Base-by-base conservation (phyloP, 2,113 vertebrate species). In the Cygnus atratus region DNA sequence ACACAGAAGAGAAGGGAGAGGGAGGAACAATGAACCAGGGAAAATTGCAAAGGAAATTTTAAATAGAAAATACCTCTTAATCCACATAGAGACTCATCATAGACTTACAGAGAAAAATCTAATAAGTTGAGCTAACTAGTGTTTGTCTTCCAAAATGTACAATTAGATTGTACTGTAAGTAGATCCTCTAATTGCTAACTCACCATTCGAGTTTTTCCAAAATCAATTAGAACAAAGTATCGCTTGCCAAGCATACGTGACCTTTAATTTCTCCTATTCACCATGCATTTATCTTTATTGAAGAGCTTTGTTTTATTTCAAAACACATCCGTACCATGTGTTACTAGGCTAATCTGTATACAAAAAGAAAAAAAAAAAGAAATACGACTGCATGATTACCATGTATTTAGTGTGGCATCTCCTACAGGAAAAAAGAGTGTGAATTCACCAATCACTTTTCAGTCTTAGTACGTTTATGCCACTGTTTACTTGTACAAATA, bases 181-280 rank as follows among this genome's bases (percentile, higher is more conserved):
- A 67, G 65, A 72, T 77, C 4, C 55, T 70, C 88, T 90, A 92
- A 93, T 57, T 88, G 85, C 15, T 2, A 79, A 92, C 54, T 93
- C 61, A 35, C 79, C n/a, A 67, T 88, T 95, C 35, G 35, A 52
- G 57, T 72, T 73, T 78, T 96, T 90, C 88, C 70, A 75, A 52
- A 93, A 72, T 84, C n/a, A 82, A 39, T 95, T 95, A 80, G 89
- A 92, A 77, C 75, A 70, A 90, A 80, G 37, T 39, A 13, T 48
- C 54, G 35, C 61, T 35, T 95, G 81, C 50, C 77, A 82, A 91
- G 74, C 2, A 0, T 43, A 3, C 9, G 46, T 6, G 3, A 67
- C 86, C 94, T 84, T 87, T 44, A 58, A 8, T 85, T 93, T 79
- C 16, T 82, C 0, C 0, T 39, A 37, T 82, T 87, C 62, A 72